phyloP scores from a whole-genome alignment of 2,797 vertebrate genomes.

The Pteropus rufus region DNA sequence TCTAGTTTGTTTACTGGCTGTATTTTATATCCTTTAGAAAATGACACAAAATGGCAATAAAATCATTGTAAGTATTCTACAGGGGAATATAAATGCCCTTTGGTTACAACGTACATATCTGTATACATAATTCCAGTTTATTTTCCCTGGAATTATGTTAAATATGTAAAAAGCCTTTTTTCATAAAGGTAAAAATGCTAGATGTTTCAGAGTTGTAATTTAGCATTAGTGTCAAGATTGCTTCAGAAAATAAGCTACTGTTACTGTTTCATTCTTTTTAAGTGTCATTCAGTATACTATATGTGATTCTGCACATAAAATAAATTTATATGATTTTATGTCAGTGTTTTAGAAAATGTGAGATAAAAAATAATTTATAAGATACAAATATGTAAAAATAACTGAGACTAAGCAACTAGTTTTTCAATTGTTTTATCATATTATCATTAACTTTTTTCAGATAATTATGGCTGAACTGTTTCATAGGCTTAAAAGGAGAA shows the following conservation, averaged over 20 bases:
- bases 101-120: slow-evolving; percentile 89
- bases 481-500: slow-evolving; percentile 64
- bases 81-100: slow-evolving; percentile 89
- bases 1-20: slow-evolving; percentile 90
- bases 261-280: slow-evolving; percentile 83
- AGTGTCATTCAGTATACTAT: slow-evolving; percentile 80
- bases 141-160: slow-evolving; percentile 91
- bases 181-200: slow-evolving; percentile 86
- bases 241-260: slow-evolving; percentile 80
- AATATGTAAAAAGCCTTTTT: slow-evolving; percentile 92
- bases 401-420: slow-evolving; percentile 61
- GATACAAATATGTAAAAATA: slow-evolving; percentile 51
- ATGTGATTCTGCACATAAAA: slow-evolving; percentile 81
- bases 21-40: slow-evolving; percentile 89
- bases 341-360: slow-evolving; percentile 76
- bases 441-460: slow-evolving; percentile 66
- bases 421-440: slow-evolving; percentile 70
- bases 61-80: slow-evolving; percentile 92
- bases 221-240: slow-evolving; percentile 85
- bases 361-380: slow-evolving; percentile 77
- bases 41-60: slow-evolving; percentile 93
- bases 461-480: slow-evolving; percentile 68
- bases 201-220: slow-evolving; percentile 84
- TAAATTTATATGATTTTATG: slow-evolving; percentile 80
- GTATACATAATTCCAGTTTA: slow-evolving; percentile 92